phyloP scores from a whole-genome alignment of 92 coral and sea anemone genomes.

The Palythoa caribaeorum region DNA sequence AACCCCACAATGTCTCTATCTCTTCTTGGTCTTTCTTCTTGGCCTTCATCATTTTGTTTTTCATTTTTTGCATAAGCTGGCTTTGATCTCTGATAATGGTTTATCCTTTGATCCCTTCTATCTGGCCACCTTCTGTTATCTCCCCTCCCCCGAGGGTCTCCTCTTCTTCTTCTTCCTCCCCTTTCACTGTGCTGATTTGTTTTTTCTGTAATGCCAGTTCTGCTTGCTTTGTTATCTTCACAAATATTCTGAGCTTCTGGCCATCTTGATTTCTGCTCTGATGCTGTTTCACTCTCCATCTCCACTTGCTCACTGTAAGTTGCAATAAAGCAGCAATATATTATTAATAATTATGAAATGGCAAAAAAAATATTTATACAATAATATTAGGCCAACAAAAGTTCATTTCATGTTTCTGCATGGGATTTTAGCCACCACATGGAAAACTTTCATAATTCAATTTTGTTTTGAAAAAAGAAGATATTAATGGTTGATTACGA shows the following conservation, averaged over 20 bases:
- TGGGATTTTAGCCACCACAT: too few species aligned
- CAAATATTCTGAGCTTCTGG: neutral
- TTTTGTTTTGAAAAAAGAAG: too few species aligned
- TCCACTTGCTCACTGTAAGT: neutral
- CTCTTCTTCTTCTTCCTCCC: conserved; percentile 24
- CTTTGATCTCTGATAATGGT: conserved; percentile 7
- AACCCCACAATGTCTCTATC: conserved; percentile 40
- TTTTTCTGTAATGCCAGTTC: neutral
- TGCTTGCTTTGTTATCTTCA: conserved; percentile 12
- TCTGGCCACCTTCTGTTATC: conserved; percentile 19
- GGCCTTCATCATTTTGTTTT: neutral
- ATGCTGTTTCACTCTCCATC: conserved; percentile 11
- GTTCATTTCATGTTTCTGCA: too few species aligned
- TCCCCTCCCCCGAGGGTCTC: neutral
- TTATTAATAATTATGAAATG: too few species aligned
- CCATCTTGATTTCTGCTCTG: neutral
- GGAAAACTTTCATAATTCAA: too few species aligned
- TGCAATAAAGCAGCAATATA: neutral
- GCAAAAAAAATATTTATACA: too few species aligned
- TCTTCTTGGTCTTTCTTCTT: conserved; percentile 10
- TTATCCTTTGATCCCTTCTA: conserved; percentile 12
- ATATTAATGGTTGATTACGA: too few species aligned
- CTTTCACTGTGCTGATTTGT: neutral
- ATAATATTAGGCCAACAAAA: too few species aligned
- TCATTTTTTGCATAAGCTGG: neutral